phyloP scores from a whole-genome alignment of 2,888 invertebrate genomes.

The Eupithecia dodoneata region DNA sequence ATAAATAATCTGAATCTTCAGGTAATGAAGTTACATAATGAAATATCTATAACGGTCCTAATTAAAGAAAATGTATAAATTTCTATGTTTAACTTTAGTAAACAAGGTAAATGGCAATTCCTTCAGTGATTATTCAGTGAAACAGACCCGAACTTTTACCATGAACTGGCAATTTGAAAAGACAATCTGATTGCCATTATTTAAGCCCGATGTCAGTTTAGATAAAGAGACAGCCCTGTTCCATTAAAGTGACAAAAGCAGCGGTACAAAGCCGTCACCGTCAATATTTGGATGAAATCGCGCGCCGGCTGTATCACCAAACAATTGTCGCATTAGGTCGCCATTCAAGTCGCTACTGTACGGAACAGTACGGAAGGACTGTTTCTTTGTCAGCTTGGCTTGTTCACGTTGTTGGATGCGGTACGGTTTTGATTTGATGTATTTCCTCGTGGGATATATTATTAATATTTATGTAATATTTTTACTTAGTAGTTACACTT shows the following conservation, averaged over 20 bases:
- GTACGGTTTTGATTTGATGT: constrained; percentile 9
- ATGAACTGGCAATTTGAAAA: not conserved
- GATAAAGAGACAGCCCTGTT: constrained; percentile 23
- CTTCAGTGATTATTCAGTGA: not conserved
- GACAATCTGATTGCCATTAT: not conserved
- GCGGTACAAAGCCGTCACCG: constrained; percentile 37
- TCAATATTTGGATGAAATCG: constrained; percentile 63
- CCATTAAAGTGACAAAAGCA: constrained; percentile 20
- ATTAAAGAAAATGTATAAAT: too few relatives aligned
- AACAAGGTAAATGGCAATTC: not conserved
- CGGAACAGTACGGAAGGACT: constrained; percentile 48
- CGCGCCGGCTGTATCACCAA: constrained; percentile 52
- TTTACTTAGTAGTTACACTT: too few relatives aligned
- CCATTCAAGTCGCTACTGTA: constrained; percentile 52
- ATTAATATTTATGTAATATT: not conserved
- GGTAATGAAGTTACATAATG: too few relatives aligned
- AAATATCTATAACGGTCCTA: too few relatives aligned
- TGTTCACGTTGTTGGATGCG: constrained; percentile 34
- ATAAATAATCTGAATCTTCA: too few relatives aligned
- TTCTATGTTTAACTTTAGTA: too few relatives aligned
- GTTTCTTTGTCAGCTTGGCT: constrained; percentile 47
- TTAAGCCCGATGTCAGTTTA: not conserved
- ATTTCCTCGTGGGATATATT: not conserved
- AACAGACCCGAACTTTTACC: not conserved
- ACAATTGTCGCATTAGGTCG: constrained; percentile 67